These are phyloP conservation scores for Amia ocellicauda DNA, from an alignment of 2,113 vertebrate genomes.

Conservation along the genomic window DNA sequence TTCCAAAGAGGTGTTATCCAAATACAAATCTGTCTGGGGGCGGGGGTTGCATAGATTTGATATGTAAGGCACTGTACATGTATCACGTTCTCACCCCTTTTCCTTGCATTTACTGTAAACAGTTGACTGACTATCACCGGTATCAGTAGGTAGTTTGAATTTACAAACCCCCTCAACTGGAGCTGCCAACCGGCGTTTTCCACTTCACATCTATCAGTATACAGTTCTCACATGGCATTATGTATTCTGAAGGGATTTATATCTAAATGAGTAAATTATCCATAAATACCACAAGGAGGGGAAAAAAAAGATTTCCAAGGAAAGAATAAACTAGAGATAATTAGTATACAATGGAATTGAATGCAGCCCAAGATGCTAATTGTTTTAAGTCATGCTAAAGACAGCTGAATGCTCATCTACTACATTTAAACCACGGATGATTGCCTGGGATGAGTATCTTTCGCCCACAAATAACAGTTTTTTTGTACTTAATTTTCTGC, in stretches of 20 bases:
- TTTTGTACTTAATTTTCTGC: conserved; percentile 87
- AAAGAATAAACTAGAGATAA: conserved; percentile 63
- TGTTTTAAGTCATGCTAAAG: conserved; percentile 84
- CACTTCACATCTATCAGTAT: conserved; percentile 68
- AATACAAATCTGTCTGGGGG: too few species aligned
- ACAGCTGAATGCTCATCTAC: conserved; percentile 78
- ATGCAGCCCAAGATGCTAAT: conserved; percentile 79
- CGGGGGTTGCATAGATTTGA: too few species aligned
- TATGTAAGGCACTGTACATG: neutral
- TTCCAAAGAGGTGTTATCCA: too few species aligned
- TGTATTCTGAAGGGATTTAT: conserved; percentile 68
- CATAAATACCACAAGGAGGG: conserved; percentile 63
- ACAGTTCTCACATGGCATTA: conserved; percentile 64
- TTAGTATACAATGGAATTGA: conserved; percentile 81
- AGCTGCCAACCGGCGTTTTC: conserved; percentile 43
- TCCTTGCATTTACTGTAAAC: neutral
- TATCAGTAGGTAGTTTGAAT: neutral
- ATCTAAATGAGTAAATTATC: conserved; percentile 80
- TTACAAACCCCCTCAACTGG: neutral
- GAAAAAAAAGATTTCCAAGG: conserved; percentile 79
- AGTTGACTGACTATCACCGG: neutral
- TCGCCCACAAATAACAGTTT: conserved; percentile 87
- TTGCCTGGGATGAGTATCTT: conserved; percentile 81
- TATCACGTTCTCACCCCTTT: neutral
- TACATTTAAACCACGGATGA: conserved; percentile 72